A percentile compares a stretch with the other conserved stretches of the same genome.
These are phyloP conservation scores for Melipona bicolor DNA, from an alignment of 2,888 invertebrate species.

Conservation along the genomic window DNA sequence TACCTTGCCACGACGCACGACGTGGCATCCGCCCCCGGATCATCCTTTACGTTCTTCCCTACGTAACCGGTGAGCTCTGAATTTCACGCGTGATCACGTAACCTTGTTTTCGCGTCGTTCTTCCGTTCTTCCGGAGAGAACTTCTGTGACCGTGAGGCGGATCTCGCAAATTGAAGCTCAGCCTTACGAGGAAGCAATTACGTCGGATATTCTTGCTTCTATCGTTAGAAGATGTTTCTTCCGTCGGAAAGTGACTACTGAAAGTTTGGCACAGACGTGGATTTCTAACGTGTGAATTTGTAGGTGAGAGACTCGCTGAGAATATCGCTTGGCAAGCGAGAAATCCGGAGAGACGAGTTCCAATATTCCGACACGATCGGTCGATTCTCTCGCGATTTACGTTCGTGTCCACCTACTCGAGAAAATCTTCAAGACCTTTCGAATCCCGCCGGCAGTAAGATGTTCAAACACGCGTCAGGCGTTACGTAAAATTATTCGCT, in stretches of 20 bases:
- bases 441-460: background rate
- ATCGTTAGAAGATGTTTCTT: too few relatives aligned
- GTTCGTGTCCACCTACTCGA: too few relatives aligned
- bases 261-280: background rate
- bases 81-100: slow-evolving; percentile 19
- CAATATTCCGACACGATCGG: slow-evolving; percentile 5
- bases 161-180: background rate
- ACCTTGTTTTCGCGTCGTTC: background rate
- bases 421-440: background rate
- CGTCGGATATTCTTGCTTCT: background rate
- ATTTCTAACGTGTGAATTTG: background rate
- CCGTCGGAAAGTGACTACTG: too few relatives aligned
- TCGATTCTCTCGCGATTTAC: background rate
- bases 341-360: background rate
- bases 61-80: slow-evolving; percentile 12
- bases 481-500: background rate
- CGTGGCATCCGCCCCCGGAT: background rate
- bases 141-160: background rate
- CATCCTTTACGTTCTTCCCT: background rate
- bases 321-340: background rate
- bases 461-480: background rate
- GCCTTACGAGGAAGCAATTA: background rate
- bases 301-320: background rate
- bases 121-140: slow-evolving; percentile 2
- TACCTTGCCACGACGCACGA: slow-evolving; percentile 26